These are phyloP conservation scores for Caenorhabditis zanzibari DNA, from an alignment of 2,888 invertebrate genomes.

Conservation along the genomic window DNA sequence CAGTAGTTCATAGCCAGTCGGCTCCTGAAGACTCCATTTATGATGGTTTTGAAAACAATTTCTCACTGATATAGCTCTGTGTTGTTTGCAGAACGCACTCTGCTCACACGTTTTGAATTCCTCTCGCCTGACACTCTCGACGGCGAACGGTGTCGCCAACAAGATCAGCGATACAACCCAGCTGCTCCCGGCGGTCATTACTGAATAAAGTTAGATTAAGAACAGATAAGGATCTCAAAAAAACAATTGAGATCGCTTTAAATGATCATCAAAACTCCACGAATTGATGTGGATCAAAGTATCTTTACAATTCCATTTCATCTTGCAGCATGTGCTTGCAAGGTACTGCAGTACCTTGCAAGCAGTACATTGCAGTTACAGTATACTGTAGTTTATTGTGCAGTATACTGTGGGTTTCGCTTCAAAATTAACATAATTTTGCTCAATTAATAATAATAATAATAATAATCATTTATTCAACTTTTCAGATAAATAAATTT, in stretches of 20 bases:
- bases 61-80: slow-evolving; percentile 70
- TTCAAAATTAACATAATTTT: too few relatives aligned
- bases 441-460: too few relatives aligned
- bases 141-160: slow-evolving; percentile 29
- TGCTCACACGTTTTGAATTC: slow-evolving; percentile 83
- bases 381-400: too few relatives aligned
- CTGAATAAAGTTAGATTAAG: slow-evolving; percentile 37
- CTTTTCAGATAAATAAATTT: too few relatives aligned
- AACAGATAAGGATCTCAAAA: neutral
- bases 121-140: slow-evolving; percentile 73
- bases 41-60: slow-evolving; percentile 33
- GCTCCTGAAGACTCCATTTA: slow-evolving; percentile 66
- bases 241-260: neutral
- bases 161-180: slow-evolving; percentile 27
- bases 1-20: slow-evolving; percentile 76
- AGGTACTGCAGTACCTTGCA: too few relatives aligned
- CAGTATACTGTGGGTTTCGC: too few relatives aligned
- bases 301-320: too few relatives aligned
- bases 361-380: too few relatives aligned
- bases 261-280: too few relatives aligned
- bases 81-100: slow-evolving; percentile 81
- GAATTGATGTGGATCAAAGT: too few relatives aligned
- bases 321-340: too few relatives aligned
- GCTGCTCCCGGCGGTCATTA: slow-evolving; percentile 64
- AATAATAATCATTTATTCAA: too few relatives aligned